These are phyloP conservation scores for Mareca strepera DNA, from an alignment of 2,797 vertebrate species.

Conservation along the genomic window DNA sequence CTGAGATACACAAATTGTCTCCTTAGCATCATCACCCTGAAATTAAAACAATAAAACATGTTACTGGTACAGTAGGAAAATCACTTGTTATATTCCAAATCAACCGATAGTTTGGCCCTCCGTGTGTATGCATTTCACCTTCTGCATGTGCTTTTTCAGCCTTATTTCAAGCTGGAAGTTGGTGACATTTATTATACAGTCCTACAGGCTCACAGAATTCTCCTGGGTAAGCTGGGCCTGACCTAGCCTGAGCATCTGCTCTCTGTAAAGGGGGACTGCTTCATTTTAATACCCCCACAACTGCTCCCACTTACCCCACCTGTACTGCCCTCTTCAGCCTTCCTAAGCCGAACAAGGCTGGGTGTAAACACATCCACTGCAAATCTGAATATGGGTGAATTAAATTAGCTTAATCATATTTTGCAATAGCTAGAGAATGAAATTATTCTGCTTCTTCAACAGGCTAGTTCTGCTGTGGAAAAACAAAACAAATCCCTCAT, in stretches of 20 bases:
- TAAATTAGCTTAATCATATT: not conserved
- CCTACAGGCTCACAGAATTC: not conserved
- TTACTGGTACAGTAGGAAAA: not conserved
- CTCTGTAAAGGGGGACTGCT: not conserved
- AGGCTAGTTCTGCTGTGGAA: not conserved
- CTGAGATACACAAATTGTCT: slow-evolving; percentile 22
- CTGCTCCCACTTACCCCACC: not conserved
- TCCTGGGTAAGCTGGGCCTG: not conserved
- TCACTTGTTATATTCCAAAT: not conserved
- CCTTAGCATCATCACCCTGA: slow-evolving; percentile 49
- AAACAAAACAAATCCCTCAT: not conserved
- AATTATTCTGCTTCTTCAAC: not conserved
- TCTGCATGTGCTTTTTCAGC: not conserved
- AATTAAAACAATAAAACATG: slow-evolving; percentile 55
- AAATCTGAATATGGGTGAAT: not conserved
- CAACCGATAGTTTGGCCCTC: not conserved
- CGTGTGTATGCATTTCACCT: not conserved
- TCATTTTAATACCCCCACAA: not conserved
- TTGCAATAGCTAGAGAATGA: not conserved
- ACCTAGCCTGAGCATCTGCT: not conserved
- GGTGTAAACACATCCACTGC: not conserved
- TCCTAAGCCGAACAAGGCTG: not conserved
- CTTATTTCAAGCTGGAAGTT: not conserved
- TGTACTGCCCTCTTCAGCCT: not conserved
- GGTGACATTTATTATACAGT: not conserved